A percentile compares a stretch with the other conserved stretches of the same genome.
These are phyloP conservation scores for Allygus modestus DNA, from an alignment of 2,888 invertebrate species.

Conservation along the genomic window DNA sequence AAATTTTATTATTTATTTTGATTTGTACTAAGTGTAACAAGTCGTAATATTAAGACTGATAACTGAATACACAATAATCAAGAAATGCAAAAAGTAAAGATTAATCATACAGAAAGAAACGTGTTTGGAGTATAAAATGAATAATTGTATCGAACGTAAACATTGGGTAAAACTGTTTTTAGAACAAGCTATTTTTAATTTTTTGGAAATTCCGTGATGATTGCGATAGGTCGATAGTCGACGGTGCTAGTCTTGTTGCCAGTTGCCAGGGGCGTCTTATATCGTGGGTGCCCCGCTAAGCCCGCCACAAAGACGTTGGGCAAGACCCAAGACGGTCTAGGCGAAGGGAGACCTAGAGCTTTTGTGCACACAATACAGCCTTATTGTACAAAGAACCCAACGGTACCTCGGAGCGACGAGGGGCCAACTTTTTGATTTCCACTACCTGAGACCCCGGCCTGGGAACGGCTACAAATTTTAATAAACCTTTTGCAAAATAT, in stretches of 20 bases:
- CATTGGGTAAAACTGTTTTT: no score
- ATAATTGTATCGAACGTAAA: no score
- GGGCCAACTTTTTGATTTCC: slow-evolving; percentile 54
- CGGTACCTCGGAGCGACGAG: slow-evolving; percentile 28
- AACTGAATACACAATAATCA: no score
- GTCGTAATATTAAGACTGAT: no score
- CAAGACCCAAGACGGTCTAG: slow-evolving; percentile 34
- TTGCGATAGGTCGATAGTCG: slow-evolving; percentile 6
- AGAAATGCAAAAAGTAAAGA: no score
- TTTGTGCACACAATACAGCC: slow-evolving; percentile 47
- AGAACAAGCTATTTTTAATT: no score
- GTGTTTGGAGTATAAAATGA: no score
- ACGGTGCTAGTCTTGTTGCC: slow-evolving; percentile 22
- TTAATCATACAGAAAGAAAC: no score
- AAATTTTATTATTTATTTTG: no score
- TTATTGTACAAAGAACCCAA: slow-evolving; percentile 47
- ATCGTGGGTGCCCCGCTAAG: slow-evolving; percentile 46
- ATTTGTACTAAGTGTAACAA: no score
- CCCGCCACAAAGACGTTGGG: not conserved
- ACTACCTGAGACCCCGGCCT: slow-evolving; percentile 39
- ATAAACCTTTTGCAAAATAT: slow-evolving; percentile 10
- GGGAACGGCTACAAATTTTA: slow-evolving; percentile 34
- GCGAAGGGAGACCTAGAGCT: not conserved
- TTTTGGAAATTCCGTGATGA: no score
- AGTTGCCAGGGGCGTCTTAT: not conserved